Percentiles rank a stretch among this genome's conserved stretches.
Evolutionary conservation across 2,113 vertebrate genomes (phyloP).

Genomic region (Lepus americanus): DNA sequence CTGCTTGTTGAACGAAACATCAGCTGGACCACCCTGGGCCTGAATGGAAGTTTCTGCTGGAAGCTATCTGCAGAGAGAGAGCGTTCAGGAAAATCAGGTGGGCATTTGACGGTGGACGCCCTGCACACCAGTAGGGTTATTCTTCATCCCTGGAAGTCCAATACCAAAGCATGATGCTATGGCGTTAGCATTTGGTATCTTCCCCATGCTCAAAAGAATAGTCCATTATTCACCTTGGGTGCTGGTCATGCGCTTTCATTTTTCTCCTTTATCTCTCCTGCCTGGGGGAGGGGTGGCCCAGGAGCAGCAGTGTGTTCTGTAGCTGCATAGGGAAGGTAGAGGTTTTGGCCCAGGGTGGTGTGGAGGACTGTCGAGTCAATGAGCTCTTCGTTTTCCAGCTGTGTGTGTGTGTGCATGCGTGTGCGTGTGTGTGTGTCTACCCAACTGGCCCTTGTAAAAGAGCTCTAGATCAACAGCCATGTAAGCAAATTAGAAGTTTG

Average conservation of each 20-base stretch:
- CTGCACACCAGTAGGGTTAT: background rate
- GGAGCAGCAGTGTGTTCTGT: background rate
- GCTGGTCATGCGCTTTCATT: background rate
- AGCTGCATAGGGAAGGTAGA: background rate
- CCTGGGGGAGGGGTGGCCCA: background rate
- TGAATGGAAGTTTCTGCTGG: background rate
- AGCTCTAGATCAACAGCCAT: background rate
- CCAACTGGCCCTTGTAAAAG: background rate
- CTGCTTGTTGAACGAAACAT: background rate
- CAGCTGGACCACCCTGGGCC: background rate
- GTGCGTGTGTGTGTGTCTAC: background rate
- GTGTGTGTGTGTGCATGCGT: background rate
- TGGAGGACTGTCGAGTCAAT: background rate
- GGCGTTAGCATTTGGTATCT: background rate
- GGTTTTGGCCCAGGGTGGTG: background rate
- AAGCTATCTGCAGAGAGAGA: background rate
- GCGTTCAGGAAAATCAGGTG: background rate
- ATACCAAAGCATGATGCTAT: background rate
- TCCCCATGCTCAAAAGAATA: background rate
- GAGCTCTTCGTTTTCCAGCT: background rate
- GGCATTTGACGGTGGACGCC: background rate
- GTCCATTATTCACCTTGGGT: background rate
- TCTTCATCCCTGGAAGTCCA: background rate
- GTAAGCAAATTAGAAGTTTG: background rate
- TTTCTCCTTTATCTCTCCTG: background rate